Evolutionary conservation across 2,888 invertebrate genomes (phyloP).

Genomic region (Synanthedon vespiformis): DNA sequence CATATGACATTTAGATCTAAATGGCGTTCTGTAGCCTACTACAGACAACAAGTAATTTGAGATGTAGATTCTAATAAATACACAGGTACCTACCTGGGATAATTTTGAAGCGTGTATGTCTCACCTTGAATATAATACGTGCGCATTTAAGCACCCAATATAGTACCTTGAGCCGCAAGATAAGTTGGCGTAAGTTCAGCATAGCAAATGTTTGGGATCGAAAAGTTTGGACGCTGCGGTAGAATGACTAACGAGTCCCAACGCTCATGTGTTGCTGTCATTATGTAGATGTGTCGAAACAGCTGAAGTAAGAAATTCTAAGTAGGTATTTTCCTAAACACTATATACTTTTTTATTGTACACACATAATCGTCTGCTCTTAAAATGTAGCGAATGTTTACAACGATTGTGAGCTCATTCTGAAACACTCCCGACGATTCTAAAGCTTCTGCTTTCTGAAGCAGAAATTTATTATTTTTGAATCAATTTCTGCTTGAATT

Average conservation of each 20-base stretch:
- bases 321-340: not conserved
- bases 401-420: no score
- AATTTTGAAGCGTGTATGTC: not conserved
- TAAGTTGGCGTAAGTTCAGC: constrained; percentile 38
- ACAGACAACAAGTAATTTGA: no score
- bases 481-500: no score
- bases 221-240: constrained; percentile 31
- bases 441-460: no score
- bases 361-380: no score
- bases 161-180: constrained; percentile 11
- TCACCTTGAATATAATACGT: not conserved
- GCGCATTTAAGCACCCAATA: not conserved
- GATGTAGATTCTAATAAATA: no score
- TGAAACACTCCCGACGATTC: no score
- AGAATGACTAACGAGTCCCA: constrained; percentile 18
- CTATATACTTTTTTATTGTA: no score
- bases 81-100: not conserved
- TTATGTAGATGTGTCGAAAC: constrained; percentile 1
- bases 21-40: no score
- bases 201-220: constrained; percentile 38
- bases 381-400: no score
- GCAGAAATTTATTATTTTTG: no score
- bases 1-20: no score
- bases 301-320: not conserved
- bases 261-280: constrained; percentile 7